These are phyloP conservation scores for Sitta carolinensis DNA, from an alignment of 2,797 vertebrate genomes.

Conservation along the genomic window DNA sequence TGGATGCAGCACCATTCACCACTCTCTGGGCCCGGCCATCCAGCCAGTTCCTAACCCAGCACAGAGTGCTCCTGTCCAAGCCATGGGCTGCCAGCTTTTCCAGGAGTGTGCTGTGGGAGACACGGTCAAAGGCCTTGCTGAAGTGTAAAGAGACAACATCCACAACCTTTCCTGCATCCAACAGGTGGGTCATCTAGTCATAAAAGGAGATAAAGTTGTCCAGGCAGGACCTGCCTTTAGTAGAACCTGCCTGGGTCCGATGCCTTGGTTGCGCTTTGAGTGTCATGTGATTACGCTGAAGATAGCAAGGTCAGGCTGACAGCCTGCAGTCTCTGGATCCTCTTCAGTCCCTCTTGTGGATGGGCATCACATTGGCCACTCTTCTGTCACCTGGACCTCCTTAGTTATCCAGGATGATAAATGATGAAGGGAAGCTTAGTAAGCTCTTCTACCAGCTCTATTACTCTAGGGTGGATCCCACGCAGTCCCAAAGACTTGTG, in stretches of 20 bases:
- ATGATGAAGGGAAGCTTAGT: neutral
- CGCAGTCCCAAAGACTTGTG: neutral
- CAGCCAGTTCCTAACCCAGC: neutral
- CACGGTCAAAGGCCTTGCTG: neutral
- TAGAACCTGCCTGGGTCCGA: neutral
- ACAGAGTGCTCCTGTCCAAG: fast-evolving
- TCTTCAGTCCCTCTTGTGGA: neutral
- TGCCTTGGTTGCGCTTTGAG: too few relatives aligned
- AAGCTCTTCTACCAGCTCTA: neutral
- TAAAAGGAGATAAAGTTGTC: neutral
- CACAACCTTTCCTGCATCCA: neutral
- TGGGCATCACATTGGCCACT: too few relatives aligned
- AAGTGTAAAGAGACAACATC: too few relatives aligned
- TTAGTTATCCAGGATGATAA: too few relatives aligned
- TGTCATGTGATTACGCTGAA: fast-evolving
- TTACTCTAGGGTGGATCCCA: neutral
- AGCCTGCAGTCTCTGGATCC: neutral
- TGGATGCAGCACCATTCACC: neutral
- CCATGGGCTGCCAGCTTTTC: fast-evolving
- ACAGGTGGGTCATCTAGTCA: neutral
- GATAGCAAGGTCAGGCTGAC: neutral
- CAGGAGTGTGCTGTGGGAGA: neutral
- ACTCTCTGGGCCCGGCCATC: neutral
- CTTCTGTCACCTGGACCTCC: neutral
- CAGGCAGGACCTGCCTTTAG: neutral